Percentiles rank a stretch among this genome's conserved stretches.
These are phyloP conservation scores for Merluccius polli DNA, from an alignment of 2,797 vertebrate genomes.

Conservation along the genomic window DNA sequence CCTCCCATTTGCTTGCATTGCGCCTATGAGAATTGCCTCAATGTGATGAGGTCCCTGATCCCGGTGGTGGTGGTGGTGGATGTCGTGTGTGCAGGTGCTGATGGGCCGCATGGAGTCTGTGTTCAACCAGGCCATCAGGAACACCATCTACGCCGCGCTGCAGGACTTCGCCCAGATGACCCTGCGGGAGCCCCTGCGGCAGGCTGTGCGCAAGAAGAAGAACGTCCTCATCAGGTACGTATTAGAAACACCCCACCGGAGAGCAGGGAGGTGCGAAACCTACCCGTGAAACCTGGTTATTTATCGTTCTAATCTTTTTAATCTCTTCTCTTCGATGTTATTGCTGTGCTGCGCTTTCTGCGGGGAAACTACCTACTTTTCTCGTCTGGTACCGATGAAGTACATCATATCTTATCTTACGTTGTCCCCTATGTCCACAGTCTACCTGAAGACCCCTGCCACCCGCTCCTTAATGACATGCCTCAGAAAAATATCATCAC, in stretches of 20 bases:
- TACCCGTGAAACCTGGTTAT: neutral
- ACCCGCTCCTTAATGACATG: neutral
- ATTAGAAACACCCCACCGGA: neutral
- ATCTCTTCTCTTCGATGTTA: neutral
- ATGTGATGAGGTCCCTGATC: too few relatives aligned
- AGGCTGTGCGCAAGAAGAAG: slow-evolving; percentile 98
- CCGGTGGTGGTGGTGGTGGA: neutral
- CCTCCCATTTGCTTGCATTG: too few relatives aligned
- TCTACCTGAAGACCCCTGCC: neutral
- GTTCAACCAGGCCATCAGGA: slow-evolving; percentile 98
- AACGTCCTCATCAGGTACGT: slow-evolving; percentile 86
- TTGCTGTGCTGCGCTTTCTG: neutral
- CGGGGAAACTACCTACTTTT: neutral
- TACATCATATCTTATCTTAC: neutral
- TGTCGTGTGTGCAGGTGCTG: slow-evolving; percentile 69
- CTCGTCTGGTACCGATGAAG: neutral
- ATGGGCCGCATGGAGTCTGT: slow-evolving; percentile 99
- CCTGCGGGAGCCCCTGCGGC: slow-evolving; percentile 91
- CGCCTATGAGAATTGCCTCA: too few relatives aligned
- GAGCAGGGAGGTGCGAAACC: too few relatives aligned
- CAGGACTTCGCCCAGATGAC: slow-evolving; percentile 98
- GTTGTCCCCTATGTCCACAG: neutral
- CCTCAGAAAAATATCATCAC: neutral
- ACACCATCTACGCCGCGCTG: slow-evolving; percentile 95
- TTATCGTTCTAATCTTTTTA: too few relatives aligned